Evolutionary conservation across 2,888 invertebrate species (phyloP).

Genomic region (Tryphoninae sp.): DNA sequence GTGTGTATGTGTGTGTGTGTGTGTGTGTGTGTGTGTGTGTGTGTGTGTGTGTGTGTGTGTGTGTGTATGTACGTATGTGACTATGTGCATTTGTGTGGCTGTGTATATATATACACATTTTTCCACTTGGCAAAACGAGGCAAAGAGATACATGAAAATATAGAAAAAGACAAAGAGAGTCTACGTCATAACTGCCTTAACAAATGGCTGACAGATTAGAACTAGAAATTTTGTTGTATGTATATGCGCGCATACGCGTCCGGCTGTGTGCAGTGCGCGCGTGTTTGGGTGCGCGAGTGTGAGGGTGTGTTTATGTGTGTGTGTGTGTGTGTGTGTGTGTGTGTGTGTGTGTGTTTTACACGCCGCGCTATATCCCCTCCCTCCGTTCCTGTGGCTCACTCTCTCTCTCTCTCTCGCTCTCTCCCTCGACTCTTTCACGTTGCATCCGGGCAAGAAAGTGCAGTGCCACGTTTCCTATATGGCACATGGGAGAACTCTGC

Average conservation of each 20-base stretch:
- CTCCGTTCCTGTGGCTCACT: no score
- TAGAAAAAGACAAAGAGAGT: constrained; percentile 32
- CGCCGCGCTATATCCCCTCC: constrained; percentile 54
- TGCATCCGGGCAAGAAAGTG: constrained; percentile 49
- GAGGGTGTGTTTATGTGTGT: no score
- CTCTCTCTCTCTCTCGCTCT: constrained; percentile 6
- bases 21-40: not conserved
- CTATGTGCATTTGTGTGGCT: no score
- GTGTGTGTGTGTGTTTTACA: not conserved
- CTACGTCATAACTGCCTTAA: constrained; percentile 77
- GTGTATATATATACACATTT: not conserved
- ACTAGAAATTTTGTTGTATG: constrained; percentile 72
- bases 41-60: no score
- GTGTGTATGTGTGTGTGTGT: not conserved
- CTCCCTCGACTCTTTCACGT: constrained; percentile 53
- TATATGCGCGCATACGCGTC: constrained; percentile 47
- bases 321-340: no score
- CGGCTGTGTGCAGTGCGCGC: not conserved
- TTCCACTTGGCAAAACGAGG: not conserved
- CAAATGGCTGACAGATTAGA: constrained; percentile 80
- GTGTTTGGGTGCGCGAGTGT: constrained; percentile 55
- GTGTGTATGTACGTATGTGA: not conserved
- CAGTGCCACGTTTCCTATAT: constrained; percentile 40
- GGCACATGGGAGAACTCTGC: constrained; percentile 31
- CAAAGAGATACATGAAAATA: constrained; percentile 32